These are phyloP conservation scores for Chrosomus eos DNA, from an alignment of 2,797 vertebrate species.

Conservation along the genomic window DNA sequence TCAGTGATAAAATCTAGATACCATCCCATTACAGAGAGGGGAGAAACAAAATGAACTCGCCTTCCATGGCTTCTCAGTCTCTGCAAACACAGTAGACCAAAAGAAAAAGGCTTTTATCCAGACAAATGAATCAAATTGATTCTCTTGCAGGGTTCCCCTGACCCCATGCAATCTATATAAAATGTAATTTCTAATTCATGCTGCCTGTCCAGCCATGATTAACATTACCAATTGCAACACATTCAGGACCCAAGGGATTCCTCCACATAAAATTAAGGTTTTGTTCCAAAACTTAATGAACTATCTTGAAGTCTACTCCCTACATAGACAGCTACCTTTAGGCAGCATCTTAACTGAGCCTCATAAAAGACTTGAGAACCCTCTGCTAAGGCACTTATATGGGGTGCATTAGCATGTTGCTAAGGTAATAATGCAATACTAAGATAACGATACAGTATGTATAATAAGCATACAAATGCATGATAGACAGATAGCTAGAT, in stretches of 20 bases:
- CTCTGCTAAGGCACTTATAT: neutral
- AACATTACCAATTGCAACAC: too few relatives aligned
- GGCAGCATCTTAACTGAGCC: neutral
- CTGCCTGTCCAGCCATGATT: too few relatives aligned
- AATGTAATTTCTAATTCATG: constrained; percentile 33
- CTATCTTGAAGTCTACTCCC: neutral
- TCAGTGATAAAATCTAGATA: constrained; percentile 5
- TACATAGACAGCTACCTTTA: neutral
- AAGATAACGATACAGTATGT: neutral
- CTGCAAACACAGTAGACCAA: constrained; percentile 8
- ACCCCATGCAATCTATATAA: constrained; percentile 17
- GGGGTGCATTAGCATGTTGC: neutral
- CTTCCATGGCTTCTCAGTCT: neutral
- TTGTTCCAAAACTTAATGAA: neutral
- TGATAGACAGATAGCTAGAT: neutral
- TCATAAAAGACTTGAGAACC: neutral
- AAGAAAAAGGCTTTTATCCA: neutral
- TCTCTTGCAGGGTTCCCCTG: neutral
- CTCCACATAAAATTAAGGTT: too few relatives aligned
- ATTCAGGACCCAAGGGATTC: too few relatives aligned
- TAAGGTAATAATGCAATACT: too few relatives aligned
- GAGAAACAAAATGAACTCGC: neutral
- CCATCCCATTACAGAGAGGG: neutral
- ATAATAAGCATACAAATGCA: too few relatives aligned
- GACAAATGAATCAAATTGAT: constrained; percentile 22